Conservation (phyloP, 1,140 invertebrate species). For the Cephus cinctus region DNA sequence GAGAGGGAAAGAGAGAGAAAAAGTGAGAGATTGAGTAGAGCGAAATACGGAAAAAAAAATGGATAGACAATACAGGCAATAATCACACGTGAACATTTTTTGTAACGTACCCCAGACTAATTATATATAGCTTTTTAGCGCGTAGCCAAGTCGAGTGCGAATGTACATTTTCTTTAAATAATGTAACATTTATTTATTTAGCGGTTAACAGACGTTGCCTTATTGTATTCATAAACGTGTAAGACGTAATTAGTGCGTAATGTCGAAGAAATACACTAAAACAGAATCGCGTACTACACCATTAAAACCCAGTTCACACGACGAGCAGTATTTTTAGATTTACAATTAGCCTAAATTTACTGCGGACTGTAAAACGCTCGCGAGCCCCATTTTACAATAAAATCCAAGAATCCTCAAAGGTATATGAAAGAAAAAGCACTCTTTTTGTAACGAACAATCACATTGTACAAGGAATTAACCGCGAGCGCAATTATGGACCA, state of each 20-base stretch:
- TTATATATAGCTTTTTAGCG: too few relatives aligned
- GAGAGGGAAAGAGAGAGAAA: constrained; percentile 5
- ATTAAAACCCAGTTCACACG: constrained; percentile 37
- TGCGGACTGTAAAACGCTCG: constrained; percentile 38
- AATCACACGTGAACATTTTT: too few relatives aligned
- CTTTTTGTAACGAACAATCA: too few relatives aligned
- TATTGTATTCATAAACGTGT: constrained; percentile 39
- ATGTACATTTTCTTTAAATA: constrained; percentile 37
- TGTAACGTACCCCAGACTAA: too few relatives aligned
- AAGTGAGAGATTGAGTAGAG: not conserved
- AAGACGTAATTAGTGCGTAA: constrained; percentile 26
- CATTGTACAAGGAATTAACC: too few relatives aligned
- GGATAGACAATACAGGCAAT: constrained; percentile 3
- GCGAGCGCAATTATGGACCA: too few relatives aligned
- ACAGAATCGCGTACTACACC: too few relatives aligned
- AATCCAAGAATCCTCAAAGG: too few relatives aligned
- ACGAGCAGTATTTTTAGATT: constrained; percentile 54
- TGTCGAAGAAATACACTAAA: too few relatives aligned
- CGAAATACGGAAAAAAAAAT: too few relatives aligned
- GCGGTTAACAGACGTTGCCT: constrained; percentile 39
- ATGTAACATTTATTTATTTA: constrained; percentile 47
- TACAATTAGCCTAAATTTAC: constrained; percentile 43
- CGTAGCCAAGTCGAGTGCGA: constrained; percentile 2
- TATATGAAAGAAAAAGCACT: too few relatives aligned
- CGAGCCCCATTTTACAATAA: too few relatives aligned